phyloP scores from a whole-genome alignment of 2,888 invertebrate genomes.

The Tenthredo notha region DNA sequence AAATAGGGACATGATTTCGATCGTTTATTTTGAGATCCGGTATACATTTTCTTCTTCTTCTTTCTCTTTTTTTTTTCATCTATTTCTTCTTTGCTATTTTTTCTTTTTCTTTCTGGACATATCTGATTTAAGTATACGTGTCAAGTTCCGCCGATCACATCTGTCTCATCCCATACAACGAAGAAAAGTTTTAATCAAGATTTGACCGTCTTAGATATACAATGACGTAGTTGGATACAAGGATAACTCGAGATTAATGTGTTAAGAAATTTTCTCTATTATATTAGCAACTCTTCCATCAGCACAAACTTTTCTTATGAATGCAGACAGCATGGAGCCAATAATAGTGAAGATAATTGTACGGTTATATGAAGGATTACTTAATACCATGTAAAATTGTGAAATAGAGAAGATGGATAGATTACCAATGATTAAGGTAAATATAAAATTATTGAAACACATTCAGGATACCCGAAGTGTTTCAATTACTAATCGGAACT shows the following conservation, averaged over 20 bases:
- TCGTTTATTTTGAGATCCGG: slow-evolving; percentile 1
- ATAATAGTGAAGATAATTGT: background rate
- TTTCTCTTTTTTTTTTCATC: background rate
- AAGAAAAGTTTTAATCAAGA: background rate
- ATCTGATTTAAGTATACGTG: background rate
- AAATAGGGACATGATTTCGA: slow-evolving; percentile 15
- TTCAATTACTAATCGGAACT: background rate
- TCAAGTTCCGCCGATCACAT: background rate
- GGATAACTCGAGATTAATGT: background rate
- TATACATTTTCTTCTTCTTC: background rate
- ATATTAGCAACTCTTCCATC: background rate
- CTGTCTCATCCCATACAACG: background rate
- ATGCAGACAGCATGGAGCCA: background rate
- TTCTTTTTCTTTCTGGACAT: too few relatives aligned
- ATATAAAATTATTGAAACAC: background rate
- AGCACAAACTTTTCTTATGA: background rate
- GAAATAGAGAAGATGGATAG: background rate
- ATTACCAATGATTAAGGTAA: background rate
- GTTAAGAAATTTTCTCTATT: background rate
- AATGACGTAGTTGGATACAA: background rate
- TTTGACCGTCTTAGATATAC: background rate
- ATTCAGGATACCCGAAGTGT: background rate
- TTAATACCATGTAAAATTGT: too few relatives aligned
- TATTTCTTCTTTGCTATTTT: background rate
- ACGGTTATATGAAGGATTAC: background rate